A percentile compares a stretch with the other conserved stretches of the same genome.
phyloP scores from a whole-genome alignment of 2,797 vertebrate species.

The Glossophaga mutica region DNA sequence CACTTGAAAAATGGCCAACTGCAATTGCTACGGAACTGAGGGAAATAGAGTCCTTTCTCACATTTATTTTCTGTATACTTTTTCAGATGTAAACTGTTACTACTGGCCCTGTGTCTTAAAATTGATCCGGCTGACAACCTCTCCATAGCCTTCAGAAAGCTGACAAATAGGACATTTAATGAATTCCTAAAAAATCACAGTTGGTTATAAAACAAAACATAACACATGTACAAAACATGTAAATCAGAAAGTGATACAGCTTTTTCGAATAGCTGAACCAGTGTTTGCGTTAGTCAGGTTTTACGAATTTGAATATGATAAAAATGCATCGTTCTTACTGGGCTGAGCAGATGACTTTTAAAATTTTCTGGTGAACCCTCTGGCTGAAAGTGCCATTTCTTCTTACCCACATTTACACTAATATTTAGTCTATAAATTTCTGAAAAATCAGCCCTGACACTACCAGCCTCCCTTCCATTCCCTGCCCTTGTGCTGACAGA shows the following conservation, averaged over 20 bases:
- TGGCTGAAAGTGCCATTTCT: not conserved
- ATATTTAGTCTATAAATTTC: constrained; percentile 46
- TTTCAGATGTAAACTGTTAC: not conserved
- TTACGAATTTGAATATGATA: not conserved
- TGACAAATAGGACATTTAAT: not conserved
- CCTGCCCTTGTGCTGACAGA: not conserved
- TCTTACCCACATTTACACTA: not conserved
- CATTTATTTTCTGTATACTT: not conserved
- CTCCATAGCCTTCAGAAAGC: not conserved
- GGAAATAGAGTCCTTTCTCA: not conserved
- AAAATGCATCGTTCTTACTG: not conserved
- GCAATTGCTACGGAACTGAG: not conserved
- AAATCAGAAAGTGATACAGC: not conserved
- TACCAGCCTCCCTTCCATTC: constrained; percentile 55
- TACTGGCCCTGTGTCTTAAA: not conserved
- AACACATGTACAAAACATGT: not conserved
- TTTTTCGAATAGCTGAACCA: not conserved
- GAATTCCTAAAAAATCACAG: not conserved
- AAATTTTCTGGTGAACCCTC: not conserved
- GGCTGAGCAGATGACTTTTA: not conserved
- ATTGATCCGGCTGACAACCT: not conserved
- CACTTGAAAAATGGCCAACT: not conserved
- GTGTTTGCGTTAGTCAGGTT: not conserved
- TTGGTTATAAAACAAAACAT: not conserved
- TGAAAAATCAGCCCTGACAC: constrained; percentile 29